A percentile compares a stretch with the other conserved stretches of the same genome.
phyloP scores from a whole-genome alignment of 2,113 vertebrate genomes.

The Indicator maculatus region DNA sequence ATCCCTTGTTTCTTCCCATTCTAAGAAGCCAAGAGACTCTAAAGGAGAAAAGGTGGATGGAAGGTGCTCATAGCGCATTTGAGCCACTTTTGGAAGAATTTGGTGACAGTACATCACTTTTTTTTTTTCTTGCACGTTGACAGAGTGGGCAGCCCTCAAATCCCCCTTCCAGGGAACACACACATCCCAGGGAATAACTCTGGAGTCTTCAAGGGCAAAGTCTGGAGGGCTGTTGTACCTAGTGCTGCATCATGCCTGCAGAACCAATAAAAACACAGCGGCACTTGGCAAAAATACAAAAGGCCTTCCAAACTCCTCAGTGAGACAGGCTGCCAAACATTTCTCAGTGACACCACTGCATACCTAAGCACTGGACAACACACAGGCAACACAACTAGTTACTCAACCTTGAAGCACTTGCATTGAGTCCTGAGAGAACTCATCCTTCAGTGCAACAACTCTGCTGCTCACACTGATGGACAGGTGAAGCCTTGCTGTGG shows the following conservation, averaged over 20 bases:
- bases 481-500: neutral
- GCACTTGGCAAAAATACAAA: neutral
- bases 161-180: neutral
- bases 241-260: neutral
- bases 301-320: neutral
- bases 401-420: neutral
- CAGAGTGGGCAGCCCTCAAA: neutral
- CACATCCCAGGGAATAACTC: neutral
- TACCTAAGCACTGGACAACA: neutral
- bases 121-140: neutral
- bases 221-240: neutral
- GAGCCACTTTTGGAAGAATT: neutral
- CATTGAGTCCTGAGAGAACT: neutral
- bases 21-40: neutral
- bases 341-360: neutral
- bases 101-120: neutral
- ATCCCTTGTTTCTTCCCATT: neutral
- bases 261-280: neutral
- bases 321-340: neutral
- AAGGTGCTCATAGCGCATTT: neutral
- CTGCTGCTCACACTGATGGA: neutral
- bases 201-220: neutral
- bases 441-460: neutral
- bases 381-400: fast-evolving
- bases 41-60: neutral